phyloP scores from a whole-genome alignment of 2,113 vertebrate genomes.

The Sprattus sprattus region DNA sequence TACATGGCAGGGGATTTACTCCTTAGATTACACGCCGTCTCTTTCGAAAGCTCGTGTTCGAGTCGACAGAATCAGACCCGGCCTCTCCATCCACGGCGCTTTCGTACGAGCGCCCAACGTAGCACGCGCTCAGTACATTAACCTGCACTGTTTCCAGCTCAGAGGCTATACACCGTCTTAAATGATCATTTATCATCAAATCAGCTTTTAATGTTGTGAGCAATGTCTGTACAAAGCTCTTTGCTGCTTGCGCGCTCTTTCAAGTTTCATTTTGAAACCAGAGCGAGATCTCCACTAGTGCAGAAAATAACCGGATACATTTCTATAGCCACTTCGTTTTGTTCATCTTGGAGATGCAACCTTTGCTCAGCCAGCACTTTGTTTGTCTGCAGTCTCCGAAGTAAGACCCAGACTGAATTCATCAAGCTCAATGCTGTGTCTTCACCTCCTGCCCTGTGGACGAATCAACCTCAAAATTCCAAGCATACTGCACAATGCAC shows the following conservation, averaged over 20 bases:
- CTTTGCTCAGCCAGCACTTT: background rate
- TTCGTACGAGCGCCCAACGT: background rate
- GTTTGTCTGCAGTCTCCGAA: background rate
- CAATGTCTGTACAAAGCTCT: background rate
- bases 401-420: background rate
- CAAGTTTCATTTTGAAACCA: background rate
- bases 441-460: background rate
- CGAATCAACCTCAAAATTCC: background rate
- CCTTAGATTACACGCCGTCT: background rate
- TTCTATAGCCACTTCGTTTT: background rate
- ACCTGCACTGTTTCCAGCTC: background rate
- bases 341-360: background rate
- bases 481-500: background rate
- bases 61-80: no score
- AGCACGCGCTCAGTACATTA: background rate
- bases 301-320: slow-evolving; percentile 13
- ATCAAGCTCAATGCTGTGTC: background rate
- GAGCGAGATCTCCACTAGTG: slow-evolving; percentile 4
- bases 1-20: background rate
- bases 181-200: background rate
- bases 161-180: background rate
- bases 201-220: background rate
- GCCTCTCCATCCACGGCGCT: background rate
- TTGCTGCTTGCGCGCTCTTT: background rate
- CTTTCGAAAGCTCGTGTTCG: background rate